Base-by-base conservation (phyloP, 23 tunicate species). In the Halocynthia roretzi region DNA sequence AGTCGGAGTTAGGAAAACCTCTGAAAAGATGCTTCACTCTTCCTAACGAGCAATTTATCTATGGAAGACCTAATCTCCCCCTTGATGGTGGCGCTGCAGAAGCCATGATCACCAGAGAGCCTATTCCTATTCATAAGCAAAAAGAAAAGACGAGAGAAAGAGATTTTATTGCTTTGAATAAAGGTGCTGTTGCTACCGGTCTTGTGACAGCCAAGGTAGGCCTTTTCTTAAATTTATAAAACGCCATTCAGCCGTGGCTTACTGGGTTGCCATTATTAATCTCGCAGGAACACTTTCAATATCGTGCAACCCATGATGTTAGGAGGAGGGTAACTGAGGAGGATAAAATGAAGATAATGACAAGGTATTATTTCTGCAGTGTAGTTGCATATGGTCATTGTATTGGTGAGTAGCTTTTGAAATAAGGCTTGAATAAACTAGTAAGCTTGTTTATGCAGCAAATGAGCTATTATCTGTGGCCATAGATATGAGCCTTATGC, bases 91-190 rank as follows among this genome's bases (percentile, higher is more conserved):
- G 97, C 10, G 97, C 91, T 9, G 97, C 91, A 6, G 97, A 85
- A 60, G 97, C 97, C 6, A 91, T 91, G 97, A 85, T 70, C n/a
- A 88, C 86, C 8, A 56, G 78, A 67, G 95, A 88, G 80, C 87
- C 87, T 6, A 88, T 88, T 71, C 86, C 87, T 11, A 83, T 82
- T 64, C 77, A 77, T 57, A 83, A 77, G 61, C 71, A 80, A 67
- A 73, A 71, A 67, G 96, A 84, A 75, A 89, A 89, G 71, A 68
- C 91, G 4, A 54, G 78, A 8, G 88, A 85, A 76, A 52, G 86
- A 81, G 97, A 91, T 58, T 85, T 91, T 71, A 72, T 91, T 81
- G 97, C 97, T 8, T 68, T 91, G 14, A 91, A 91, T 77, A 81
- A 83, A 72, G 91, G 86, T 50, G 89, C 97, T 10, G 87, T 91